Conservation (phyloP, 2,113 vertebrate species). For the Ancistrus triradiatus region DNA sequence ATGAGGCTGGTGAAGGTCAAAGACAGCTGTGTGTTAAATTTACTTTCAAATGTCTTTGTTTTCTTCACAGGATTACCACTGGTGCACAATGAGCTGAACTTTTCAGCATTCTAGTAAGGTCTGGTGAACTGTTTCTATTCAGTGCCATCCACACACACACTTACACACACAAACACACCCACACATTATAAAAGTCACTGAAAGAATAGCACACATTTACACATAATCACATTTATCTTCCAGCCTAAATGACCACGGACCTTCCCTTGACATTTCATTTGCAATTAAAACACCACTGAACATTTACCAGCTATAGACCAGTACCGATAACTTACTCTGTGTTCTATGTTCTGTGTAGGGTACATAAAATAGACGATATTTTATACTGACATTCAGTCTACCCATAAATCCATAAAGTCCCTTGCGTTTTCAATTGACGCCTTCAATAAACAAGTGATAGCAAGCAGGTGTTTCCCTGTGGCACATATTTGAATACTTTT, state of each 20-base stretch:
- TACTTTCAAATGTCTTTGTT: no score
- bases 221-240: not conserved
- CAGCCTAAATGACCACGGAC: not conserved
- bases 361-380: no score
- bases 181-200: not conserved
- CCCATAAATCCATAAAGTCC: no score
- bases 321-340: no score
- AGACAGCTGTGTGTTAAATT: no score
- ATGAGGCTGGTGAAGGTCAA: not conserved
- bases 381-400: no score
- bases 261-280: no score
- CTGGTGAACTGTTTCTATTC: not conserved
- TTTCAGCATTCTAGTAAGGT: constrained; percentile 2
- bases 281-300: no score
- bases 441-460: not conserved
- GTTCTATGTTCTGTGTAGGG: no score
- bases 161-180: not conserved
- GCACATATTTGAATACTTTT: constrained; percentile 6
- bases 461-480: not conserved
- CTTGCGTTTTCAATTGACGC: not conserved
- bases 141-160: not conserved
- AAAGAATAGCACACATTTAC: not conserved
- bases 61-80: not conserved
- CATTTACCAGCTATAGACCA: no score
- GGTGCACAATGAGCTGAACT: not conserved